Percentiles rank a stretch among this genome's conserved stretches.
phyloP scores from a whole-genome alignment of 1,140 invertebrate genomes.

The Drosophila quadrilineata region DNA sequence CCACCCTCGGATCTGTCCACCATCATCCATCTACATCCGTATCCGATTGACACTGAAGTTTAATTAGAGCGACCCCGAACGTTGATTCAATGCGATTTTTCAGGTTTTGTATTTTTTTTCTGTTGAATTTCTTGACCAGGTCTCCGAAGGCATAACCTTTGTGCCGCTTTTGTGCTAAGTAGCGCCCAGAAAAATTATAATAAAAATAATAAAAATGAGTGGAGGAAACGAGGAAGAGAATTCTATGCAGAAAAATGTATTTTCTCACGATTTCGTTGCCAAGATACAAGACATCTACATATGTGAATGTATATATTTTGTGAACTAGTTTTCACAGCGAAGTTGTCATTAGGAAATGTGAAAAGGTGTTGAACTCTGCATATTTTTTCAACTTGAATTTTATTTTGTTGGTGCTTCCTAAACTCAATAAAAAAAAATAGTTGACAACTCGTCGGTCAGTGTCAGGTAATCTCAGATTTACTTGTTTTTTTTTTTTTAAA shows the following conservation, averaged over 20 bases:
- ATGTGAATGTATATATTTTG: slow-evolving; percentile 2
- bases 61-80: slow-evolving; percentile 75
- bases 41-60: slow-evolving; percentile 72
- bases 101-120: slow-evolving; percentile 63
- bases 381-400: slow-evolving; percentile 53
- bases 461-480: slow-evolving; percentile 37
- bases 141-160: slow-evolving; percentile 63
- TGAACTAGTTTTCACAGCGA: slow-evolving; percentile 70
- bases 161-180: slow-evolving; percentile 62
- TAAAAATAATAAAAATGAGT: slow-evolving; percentile 23
- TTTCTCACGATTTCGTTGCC: slow-evolving; percentile 72
- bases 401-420: too few species aligned
- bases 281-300: too few species aligned
- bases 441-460: slow-evolving; percentile 41
- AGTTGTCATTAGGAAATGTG: slow-evolving; percentile 61
- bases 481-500: too few species aligned
- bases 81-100: slow-evolving; percentile 63
- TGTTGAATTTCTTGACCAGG: slow-evolving; percentile 36
- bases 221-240: slow-evolving; percentile 7
- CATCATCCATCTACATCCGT: too few species aligned
- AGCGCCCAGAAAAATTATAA: slow-evolving; percentile 9
- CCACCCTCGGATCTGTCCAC: too few species aligned
- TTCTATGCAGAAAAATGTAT: slow-evolving; percentile 57
- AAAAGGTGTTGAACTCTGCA: slow-evolving; percentile 72
- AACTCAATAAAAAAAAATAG: too few species aligned